Conservation (phyloP, 2,113 vertebrate genomes). For the Apodemus speciosus region DNA sequence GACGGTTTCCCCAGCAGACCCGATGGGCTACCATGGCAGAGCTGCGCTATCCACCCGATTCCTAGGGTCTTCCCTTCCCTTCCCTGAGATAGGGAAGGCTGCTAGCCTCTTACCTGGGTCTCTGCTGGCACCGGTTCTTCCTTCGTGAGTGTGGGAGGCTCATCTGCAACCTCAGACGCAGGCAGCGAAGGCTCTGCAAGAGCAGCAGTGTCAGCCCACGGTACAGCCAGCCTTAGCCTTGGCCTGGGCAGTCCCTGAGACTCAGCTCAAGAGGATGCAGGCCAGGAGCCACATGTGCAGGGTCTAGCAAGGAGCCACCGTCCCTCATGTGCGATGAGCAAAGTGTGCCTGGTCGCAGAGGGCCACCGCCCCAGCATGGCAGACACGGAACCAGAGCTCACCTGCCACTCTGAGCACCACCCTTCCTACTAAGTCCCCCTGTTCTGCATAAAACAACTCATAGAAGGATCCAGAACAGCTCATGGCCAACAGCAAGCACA, state of each 20-base stretch:
- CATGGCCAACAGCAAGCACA: background rate
- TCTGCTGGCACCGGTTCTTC: slow-evolving; percentile 92
- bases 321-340: too few species aligned
- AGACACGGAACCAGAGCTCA: too few species aligned
- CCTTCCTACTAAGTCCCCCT: background rate
- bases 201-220: background rate
- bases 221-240: too few species aligned
- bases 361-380: background rate
- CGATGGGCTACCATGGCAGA: background rate
- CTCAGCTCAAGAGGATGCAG: background rate
- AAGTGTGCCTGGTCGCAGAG: background rate
- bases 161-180: slow-evolving; percentile 94
- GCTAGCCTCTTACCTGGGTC: slow-evolving; percentile 85
- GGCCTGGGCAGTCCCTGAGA: background rate
- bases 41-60: background rate
- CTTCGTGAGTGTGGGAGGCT: slow-evolving; percentile 97
- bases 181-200: slow-evolving; percentile 91
- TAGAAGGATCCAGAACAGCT: background rate
- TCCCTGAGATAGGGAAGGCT: background rate
- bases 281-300: background rate
- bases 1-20: background rate
- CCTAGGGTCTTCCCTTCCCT: background rate
- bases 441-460: background rate
- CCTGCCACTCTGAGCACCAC: background rate
- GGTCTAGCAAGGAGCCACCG: background rate